Base-by-base conservation (phyloP, 2,113 vertebrate species). In the Petroica traversi region DNA sequence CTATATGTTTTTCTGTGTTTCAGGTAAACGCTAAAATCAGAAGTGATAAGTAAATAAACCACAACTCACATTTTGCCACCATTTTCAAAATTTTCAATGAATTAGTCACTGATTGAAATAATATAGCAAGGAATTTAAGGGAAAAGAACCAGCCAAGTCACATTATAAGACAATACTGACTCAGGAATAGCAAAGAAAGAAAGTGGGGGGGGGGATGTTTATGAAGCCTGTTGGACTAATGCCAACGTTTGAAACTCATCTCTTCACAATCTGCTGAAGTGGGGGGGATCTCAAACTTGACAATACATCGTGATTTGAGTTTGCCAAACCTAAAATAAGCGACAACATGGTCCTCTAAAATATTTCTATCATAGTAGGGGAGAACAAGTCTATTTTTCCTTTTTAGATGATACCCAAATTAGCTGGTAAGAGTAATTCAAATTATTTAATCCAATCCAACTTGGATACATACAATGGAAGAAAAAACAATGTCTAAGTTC, bases 281-380 rank as follows among this genome's bases (percentile, higher is more conserved):
- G 4, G 17, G 26, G 14, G 17, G 4, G 5, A 48, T 48, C 17
- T 92, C 51, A 88, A 81, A 55, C 11, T 36, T 38, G 34, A 66
- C 6, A 31, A 13, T 26, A 36, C 6, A 36, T 51, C 7, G 10
- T 4, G 23, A 81, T 48, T 31, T 0, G 0, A 79, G 18, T 54
- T 68, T 62, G 43, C 6, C 34, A 85, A 19, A 73, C 4, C 15
- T 68, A 41, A 89, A 94, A 7, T 33, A 76, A 29, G 4, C 29
- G 28, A 36, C 18, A 59, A 71, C 33, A 31, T 2, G 3, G 5
- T 68, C 12, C 22, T 68, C 40, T 78, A 28, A 74, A 55, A 63
- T n/a, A 68, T 8, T 95, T 62, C 33, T 68, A 11, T 54, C 28
- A 64, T 52, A 81, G 25, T 40, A 67, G 14, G 8, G 11, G 9